phyloP scores from a whole-genome alignment of 2,888 invertebrate genomes.

The Ichneumoninae sp. region DNA sequence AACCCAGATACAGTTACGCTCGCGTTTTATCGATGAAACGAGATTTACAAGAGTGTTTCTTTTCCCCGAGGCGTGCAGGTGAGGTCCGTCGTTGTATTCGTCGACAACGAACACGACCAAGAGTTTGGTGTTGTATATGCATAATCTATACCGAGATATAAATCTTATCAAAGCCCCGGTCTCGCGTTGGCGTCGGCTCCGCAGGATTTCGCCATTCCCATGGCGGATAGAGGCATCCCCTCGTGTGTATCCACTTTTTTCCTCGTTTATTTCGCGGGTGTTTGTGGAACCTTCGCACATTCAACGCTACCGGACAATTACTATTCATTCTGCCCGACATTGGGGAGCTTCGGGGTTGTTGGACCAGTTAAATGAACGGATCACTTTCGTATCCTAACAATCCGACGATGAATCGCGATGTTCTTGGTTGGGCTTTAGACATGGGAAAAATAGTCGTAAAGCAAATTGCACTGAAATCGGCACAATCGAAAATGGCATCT shows the following conservation, averaged over 20 bases:
- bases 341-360: too few species aligned
- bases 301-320: constrained; percentile 48
- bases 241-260: constrained; percentile 18
- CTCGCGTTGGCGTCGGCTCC: constrained; percentile 6
- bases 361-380: too few species aligned
- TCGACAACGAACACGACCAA: constrained; percentile 13
- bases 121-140: constrained; percentile 65
- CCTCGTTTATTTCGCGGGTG: constrained; percentile 1
- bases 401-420: too few species aligned
- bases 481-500: too few species aligned
- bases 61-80: constrained; percentile 27
- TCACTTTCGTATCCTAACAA: too few species aligned
- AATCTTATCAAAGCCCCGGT: constrained; percentile 66
- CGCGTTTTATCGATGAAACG: constrained; percentile 34
- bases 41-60: constrained; percentile 48
- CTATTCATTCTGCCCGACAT: constrained; percentile 35
- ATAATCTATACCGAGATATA: constrained; percentile 66
- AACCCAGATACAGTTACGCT: constrained; percentile 12
- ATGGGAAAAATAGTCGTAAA: too few species aligned
- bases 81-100: constrained; percentile 30
- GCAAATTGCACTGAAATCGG: too few species aligned
- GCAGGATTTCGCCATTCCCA: background rate
- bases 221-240: background rate
- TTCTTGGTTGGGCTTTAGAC: too few species aligned
- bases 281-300: constrained; percentile 38